Percentiles rank a stretch among this genome's conserved stretches.
Evolutionary conservation across 2,113 vertebrate genomes (phyloP).

Genomic region (Balaenoptera acutorostrata): DNA sequence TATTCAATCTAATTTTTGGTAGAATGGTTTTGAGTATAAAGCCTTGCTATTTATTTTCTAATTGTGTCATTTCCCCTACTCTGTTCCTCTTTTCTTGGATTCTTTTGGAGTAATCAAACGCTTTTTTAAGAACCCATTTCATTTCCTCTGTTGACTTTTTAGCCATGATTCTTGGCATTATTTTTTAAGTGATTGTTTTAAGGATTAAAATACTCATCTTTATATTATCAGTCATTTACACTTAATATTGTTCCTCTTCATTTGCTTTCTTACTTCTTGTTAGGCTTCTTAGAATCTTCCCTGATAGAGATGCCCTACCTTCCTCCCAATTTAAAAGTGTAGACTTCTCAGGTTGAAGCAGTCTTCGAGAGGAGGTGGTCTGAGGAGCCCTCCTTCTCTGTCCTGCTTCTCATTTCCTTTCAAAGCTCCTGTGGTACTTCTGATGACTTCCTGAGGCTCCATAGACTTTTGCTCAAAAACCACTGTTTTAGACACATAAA

Average conservation of each 20-base stretch:
- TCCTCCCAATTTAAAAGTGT: neutral
- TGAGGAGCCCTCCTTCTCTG: neutral
- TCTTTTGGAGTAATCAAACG: neutral
- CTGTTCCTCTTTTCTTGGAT: neutral
- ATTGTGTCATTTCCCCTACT: neutral
- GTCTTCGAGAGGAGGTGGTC: neutral
- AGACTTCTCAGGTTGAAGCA: neutral
- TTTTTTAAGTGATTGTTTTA: neutral
- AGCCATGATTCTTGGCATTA: neutral
- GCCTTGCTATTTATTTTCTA: neutral
- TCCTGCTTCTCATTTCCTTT: neutral
- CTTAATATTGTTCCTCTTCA: neutral
- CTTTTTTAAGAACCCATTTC: neutral
- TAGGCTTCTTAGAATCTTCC: neutral
- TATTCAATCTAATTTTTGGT: neutral
- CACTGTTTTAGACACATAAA: neutral
- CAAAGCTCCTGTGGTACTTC: neutral
- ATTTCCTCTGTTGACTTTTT: neutral
- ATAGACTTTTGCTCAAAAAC: neutral
- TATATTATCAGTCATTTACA: neutral
- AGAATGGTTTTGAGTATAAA: neutral
- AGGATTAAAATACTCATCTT: neutral
- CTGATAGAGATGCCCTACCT: neutral
- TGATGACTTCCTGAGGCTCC: neutral
- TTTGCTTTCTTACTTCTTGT: neutral